Evolutionary conservation across 2,888 invertebrate species (phyloP).

Genomic region (Euproctis similis): DNA sequence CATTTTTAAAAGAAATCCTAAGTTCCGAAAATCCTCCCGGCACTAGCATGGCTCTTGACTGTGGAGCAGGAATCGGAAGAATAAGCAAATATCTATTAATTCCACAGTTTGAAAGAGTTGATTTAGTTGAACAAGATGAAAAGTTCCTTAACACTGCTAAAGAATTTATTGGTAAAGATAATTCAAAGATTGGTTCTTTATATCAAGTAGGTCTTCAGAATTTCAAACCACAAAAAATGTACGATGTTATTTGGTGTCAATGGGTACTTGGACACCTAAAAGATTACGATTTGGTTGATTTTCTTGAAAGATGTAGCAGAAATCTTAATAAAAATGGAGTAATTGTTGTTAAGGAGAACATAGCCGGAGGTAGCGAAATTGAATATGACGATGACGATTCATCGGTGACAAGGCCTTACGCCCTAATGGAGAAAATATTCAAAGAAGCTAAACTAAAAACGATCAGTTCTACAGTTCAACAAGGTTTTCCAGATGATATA

Average conservation of each 20-base stretch:
- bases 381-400: constrained; percentile 90
- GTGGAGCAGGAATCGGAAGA: constrained; percentile 98
- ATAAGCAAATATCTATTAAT: constrained; percentile 89
- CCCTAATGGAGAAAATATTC: constrained; percentile 79
- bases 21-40: constrained; percentile 67
- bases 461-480: constrained; percentile 81
- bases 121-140: constrained; percentile 93
- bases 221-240: constrained; percentile 85
- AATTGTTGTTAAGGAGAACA: constrained; percentile 80
- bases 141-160: constrained; percentile 86
- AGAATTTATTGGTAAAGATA: constrained; percentile 51
- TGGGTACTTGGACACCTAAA: constrained; percentile 95
- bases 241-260: constrained; percentile 97
- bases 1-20: constrained; percentile 79
- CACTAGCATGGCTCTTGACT: constrained; percentile 86
- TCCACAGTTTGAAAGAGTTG: constrained; percentile 87
- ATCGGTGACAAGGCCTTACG: constrained; percentile 88
- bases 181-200: constrained; percentile 78
- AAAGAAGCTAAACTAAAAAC: constrained; percentile 81
- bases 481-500: constrained; percentile 90
- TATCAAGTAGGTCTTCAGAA: constrained; percentile 87
- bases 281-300: constrained; percentile 87
- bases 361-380: constrained; percentile 78
- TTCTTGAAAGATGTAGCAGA: constrained; percentile 79
- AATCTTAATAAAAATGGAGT: constrained; percentile 41